Base-by-base conservation (phyloP, 2,888 invertebrate species). In the Dastarcus helophoroides region DNA sequence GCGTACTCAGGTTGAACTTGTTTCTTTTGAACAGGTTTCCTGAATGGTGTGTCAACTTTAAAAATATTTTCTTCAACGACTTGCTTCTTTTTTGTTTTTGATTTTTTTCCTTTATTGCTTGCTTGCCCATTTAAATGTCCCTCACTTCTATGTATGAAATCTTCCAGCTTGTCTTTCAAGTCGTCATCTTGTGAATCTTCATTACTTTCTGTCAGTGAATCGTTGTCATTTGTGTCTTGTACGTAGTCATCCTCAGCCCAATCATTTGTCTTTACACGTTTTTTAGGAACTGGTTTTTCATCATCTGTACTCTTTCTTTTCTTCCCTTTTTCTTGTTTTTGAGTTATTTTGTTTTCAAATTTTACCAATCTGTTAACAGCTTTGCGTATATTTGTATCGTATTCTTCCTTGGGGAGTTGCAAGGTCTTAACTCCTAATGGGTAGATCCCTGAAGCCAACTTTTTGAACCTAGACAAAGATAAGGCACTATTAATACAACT, bases 361-460 rank as follows among this genome's bases (percentile, higher is more conserved):
- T 56, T 53, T 0, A 54, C 46, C 14, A 61, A 35, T 4, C 53
- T 34, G 28, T 54, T 57, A 0, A 55, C 51, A 1, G 58, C 53
- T 38, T 50, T 50, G 19, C 48, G 48, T 7, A 58, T 31, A 28
- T 48, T 53, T 4, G 45, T 51, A 16, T 53, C 48, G 15, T 46
- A 37, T 10, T 46, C 42, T 12, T 51, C 45, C 26, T 47, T 36
- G 3, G 59, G 58, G 12, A 62, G 48, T 2, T 60, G 58, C 32
- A 76, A 55, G 35, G 63, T 60, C 39, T 71, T 69, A 2, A 76
- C 61, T 2, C 73, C 76, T 7, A 83, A 56, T 0, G 85, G 85
- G 58, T 80, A 84, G 32, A 65, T 58, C 4, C 78, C 76, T 4
- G 61, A 52, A 0, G 72, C 59, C 8, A 79, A 55, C 44, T 67